Evolutionary conservation across 1,140 invertebrate genomes (phyloP).

Genomic region (Drosophila pachea): DNA sequence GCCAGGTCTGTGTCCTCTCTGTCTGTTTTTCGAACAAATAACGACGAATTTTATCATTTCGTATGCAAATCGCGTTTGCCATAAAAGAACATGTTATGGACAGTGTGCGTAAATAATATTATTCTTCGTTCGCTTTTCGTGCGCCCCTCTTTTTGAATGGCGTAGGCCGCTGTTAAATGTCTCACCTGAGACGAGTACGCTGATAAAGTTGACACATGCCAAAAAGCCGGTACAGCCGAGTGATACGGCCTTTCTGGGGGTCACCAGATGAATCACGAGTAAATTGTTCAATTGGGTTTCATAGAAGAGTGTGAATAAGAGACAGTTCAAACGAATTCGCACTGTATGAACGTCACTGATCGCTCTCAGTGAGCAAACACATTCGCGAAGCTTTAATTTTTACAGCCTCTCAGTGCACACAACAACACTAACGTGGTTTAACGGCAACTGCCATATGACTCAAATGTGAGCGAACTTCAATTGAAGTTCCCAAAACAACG

Average conservation of each 20-base stretch:
- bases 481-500: slow-evolving; percentile 19
- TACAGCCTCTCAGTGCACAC: slow-evolving; percentile 1
- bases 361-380: slow-evolving; percentile 14
- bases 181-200: slow-evolving; percentile 42
- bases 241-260: slow-evolving; percentile 3
- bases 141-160: background rate
- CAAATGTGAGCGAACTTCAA: slow-evolving; percentile 31
- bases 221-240: background rate
- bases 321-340: slow-evolving; percentile 3
- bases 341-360: slow-evolving; percentile 13
- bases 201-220: slow-evolving; percentile 32
- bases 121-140: slow-evolving; percentile 17
- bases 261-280: slow-evolving; percentile 31
- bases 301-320: background rate
- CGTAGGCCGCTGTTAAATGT: slow-evolving; percentile 34
- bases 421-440: background rate
- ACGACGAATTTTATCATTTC: slow-evolving; percentile 64
- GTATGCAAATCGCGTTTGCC: slow-evolving; percentile 66
- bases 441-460: slow-evolving; percentile 7
- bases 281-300: slow-evolving; percentile 3
- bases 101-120: slow-evolving; percentile 28
- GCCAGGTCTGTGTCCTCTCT: background rate
- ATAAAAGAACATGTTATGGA: slow-evolving; percentile 50
- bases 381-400: background rate
- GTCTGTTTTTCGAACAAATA: slow-evolving; percentile 38